These are phyloP conservation scores for Sphenopsis melanotis DNA, from an alignment of 2,797 vertebrate genomes.

Conservation along the genomic window DNA sequence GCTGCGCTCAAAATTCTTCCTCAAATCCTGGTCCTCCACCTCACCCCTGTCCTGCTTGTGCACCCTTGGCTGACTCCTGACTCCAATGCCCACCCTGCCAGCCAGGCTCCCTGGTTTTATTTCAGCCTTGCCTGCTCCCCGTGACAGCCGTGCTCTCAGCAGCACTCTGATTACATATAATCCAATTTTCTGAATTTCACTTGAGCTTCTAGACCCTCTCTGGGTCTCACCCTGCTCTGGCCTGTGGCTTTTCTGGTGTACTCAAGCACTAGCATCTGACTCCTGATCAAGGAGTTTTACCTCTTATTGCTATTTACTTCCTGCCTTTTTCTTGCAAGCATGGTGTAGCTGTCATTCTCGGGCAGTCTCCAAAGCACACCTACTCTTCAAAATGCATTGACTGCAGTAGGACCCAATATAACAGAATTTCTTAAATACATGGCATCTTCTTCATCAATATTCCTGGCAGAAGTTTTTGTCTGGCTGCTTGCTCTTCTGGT, in stretches of 20 bases:
- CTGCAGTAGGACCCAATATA: background rate
- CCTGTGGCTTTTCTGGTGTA: background rate
- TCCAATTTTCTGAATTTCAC: background rate
- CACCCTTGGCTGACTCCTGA: background rate
- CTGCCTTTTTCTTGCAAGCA: background rate
- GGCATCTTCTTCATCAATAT: background rate
- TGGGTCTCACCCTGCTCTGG: background rate
- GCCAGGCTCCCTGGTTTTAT: background rate
- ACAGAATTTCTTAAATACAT: background rate
- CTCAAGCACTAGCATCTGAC: background rate
- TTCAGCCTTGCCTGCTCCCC: background rate
- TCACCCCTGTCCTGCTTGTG: background rate
- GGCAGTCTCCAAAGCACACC: background rate
- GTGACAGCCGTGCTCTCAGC: background rate
- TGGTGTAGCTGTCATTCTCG: background rate
- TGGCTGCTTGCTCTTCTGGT: background rate
- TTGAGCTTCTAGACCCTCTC: background rate
- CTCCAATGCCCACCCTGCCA: background rate
- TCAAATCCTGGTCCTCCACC: rapidly evolving
- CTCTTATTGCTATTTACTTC: background rate
- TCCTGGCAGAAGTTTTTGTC: background rate
- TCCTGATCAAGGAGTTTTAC: background rate
- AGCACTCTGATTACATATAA: background rate
- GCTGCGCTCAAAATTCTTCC: background rate
- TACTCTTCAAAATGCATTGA: background rate